Evolutionary conservation across 2,113 vertebrate genomes (phyloP).

Genomic region (Odocoileus hemionus): DNA sequence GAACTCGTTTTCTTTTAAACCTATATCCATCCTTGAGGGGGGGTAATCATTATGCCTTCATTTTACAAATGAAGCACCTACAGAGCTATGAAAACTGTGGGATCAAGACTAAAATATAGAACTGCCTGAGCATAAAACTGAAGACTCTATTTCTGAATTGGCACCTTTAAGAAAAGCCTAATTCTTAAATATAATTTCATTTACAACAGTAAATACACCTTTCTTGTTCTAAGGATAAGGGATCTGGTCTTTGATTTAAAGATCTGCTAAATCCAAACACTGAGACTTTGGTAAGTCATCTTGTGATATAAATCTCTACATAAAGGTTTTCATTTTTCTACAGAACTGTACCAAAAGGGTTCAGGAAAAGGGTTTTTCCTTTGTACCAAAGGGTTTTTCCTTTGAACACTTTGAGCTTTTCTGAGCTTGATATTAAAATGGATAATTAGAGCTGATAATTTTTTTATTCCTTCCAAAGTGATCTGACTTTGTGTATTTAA

Average conservation of each 20-base stretch:
- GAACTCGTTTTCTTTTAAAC: background rate
- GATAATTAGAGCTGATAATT: background rate
- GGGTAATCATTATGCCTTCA: background rate
- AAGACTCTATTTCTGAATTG: background rate
- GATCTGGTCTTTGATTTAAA: background rate
- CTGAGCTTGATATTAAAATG: background rate
- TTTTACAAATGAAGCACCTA: background rate
- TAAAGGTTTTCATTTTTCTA: background rate
- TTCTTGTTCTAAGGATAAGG: background rate
- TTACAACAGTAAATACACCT: background rate
- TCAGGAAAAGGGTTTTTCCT: background rate
- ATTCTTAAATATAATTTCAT: background rate
- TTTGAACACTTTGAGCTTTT: background rate
- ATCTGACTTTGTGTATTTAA: conserved; percentile 2
- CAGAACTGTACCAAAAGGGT: background rate
- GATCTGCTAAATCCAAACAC: background rate
- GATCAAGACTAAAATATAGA: background rate
- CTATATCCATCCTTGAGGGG: background rate
- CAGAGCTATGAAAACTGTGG: background rate
- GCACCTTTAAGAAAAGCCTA: background rate
- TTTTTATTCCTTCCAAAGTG: background rate
- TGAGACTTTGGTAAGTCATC: background rate
- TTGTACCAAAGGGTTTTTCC: background rate
- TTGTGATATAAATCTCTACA: background rate
- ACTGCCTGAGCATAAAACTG: background rate